phyloP scores from a whole-genome alignment of 2,113 vertebrate species.

The Rattus rattus region DNA sequence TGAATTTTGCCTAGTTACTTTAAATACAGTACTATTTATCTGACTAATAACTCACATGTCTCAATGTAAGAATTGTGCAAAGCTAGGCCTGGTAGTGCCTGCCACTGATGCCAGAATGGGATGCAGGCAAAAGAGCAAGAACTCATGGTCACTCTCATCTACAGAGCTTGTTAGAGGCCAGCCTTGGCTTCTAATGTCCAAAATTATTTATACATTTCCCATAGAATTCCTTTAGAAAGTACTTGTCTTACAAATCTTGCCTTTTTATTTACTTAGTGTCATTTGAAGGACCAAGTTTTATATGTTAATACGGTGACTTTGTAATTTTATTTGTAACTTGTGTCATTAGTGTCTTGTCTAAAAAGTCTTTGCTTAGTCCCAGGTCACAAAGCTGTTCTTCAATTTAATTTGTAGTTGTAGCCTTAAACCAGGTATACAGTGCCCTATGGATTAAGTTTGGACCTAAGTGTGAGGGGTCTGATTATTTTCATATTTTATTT shows the following conservation, averaged over 20 bases:
- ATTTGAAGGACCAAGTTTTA: background rate
- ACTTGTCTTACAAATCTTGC: background rate
- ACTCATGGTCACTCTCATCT: background rate
- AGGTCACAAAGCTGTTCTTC: background rate
- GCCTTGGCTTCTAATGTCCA: background rate
- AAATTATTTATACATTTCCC: background rate
- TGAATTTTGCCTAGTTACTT: background rate
- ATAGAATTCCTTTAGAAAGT: background rate
- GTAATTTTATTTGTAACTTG: background rate
- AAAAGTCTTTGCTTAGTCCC: background rate
- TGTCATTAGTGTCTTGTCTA: background rate
- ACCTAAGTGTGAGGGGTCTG: background rate
- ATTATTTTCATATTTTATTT: background rate
- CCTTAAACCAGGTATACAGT: background rate
- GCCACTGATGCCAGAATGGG: background rate
- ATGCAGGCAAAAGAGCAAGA: background rate
- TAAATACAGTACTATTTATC: background rate
- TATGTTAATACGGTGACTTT: background rate
- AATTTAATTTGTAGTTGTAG: background rate
- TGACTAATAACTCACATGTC: background rate
- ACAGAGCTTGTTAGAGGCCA: background rate
- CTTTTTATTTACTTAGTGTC: background rate
- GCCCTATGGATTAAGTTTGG: background rate
- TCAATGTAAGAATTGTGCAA: background rate
- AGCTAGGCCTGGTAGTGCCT: background rate